Percentiles rank a stretch among this genome's conserved stretches.
Evolutionary conservation across 2,888 invertebrate species (phyloP).

Genomic region (Drosophila borborema): DNA sequence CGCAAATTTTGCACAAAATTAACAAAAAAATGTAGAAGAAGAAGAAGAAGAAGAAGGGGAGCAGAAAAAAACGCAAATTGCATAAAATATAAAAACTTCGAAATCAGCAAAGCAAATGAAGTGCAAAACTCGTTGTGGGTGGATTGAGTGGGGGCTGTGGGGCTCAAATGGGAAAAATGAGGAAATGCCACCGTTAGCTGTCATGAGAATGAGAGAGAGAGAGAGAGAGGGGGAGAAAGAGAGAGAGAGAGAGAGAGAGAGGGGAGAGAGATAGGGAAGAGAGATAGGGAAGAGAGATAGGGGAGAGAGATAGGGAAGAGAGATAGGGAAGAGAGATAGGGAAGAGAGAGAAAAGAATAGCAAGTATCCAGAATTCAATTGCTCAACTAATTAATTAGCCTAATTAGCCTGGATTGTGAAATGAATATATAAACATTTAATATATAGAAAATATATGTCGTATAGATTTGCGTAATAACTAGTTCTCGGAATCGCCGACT

Average conservation of each 20-base stretch:
- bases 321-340: no score
- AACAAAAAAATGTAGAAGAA: slow-evolving; percentile 12
- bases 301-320: no score
- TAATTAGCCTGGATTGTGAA: neutral
- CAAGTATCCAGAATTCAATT: neutral
- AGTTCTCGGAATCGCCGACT: no score
- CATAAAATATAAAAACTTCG: slow-evolving; percentile 65
- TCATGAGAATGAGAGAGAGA: no score
- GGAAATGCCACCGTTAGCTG: neutral
- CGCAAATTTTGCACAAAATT: slow-evolving; percentile 60
- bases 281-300: no score
- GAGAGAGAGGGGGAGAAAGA: no score
- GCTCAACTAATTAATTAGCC: neutral
- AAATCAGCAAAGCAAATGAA: slow-evolving; percentile 77
- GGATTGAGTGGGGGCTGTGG: neutral
- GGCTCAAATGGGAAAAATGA: neutral
- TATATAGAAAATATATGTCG: neutral
- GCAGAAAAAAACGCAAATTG: slow-evolving; percentile 53
- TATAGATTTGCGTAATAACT: no score
- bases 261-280: no score
- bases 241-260: no score
- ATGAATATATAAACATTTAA: neutral
- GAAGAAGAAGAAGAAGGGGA: neutral
- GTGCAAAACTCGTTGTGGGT: slow-evolving; percentile 33
- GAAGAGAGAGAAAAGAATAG: no score